Evolutionary conservation across 2,888 invertebrate genomes (phyloP).

Genomic region (Drosophila crucigera): DNA sequence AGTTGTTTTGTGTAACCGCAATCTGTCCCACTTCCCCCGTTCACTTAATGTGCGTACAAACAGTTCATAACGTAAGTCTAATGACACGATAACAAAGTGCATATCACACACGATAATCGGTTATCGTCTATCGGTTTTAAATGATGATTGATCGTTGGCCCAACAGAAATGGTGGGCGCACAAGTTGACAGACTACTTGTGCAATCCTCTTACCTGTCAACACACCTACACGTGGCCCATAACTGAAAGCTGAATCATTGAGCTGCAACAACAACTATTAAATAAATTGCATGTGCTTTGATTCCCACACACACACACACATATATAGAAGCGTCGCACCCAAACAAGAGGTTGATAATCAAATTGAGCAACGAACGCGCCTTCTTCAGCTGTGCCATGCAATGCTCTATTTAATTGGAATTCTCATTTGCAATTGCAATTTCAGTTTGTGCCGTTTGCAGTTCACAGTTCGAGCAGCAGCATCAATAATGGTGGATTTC

Average conservation of each 20-base stretch:
- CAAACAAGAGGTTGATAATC: slow-evolving; percentile 57
- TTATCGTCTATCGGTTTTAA: slow-evolving; percentile 35
- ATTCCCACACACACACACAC: slow-evolving; percentile 65
- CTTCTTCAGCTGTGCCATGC: slow-evolving; percentile 47
- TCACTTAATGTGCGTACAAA: slow-evolving; percentile 4
- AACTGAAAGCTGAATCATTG: slow-evolving; percentile 57
- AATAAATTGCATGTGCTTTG: slow-evolving; percentile 63
- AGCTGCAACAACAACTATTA: slow-evolving; percentile 29
- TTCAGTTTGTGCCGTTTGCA: slow-evolving; percentile 26
- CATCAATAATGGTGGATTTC: slow-evolving; percentile 86
- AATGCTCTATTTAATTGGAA: slow-evolving; percentile 75
- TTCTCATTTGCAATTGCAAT: slow-evolving; percentile 56
- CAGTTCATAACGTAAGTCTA: slow-evolving; percentile 33
- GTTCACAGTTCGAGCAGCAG: slow-evolving; percentile 20
- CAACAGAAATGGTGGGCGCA: slow-evolving; percentile 12
- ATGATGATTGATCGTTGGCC: slow-evolving; percentile 16
- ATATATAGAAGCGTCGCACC: slow-evolving; percentile 43
- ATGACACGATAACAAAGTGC: slow-evolving; percentile 53
- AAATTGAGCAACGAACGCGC: slow-evolving; percentile 53
- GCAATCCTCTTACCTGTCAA: slow-evolving; percentile 19
- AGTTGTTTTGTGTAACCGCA: slow-evolving; percentile 41
- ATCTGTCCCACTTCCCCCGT: slow-evolving; percentile 42
- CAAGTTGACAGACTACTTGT: slow-evolving; percentile 6
- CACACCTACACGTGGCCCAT: slow-evolving; percentile 50
- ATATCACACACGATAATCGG: slow-evolving; percentile 31